A percentile compares a stretch with the other conserved stretches of the same genome.
These are phyloP conservation scores for Spodoptera exigua DNA, from an alignment of 2,888 invertebrate species.

Conservation along the genomic window DNA sequence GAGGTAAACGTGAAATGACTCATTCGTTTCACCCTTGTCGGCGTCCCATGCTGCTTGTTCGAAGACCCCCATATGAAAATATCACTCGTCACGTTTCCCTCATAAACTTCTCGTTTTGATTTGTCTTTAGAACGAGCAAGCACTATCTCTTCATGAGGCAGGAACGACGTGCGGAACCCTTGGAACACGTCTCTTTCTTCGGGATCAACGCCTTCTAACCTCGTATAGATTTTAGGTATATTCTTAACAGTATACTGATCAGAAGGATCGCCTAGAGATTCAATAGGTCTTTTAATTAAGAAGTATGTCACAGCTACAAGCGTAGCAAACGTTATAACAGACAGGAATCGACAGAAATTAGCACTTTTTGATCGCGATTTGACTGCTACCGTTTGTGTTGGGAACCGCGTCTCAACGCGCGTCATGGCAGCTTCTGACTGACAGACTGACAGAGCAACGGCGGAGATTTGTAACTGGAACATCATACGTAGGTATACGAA, in stretches of 20 bases:
- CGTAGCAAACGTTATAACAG: conserved; percentile 62
- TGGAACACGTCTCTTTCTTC: conserved; percentile 90
- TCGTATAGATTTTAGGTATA: conserved; percentile 78
- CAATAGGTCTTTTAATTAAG: conserved; percentile 66
- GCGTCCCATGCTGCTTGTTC: conserved; percentile 58
- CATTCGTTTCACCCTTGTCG: conserved; percentile 77
- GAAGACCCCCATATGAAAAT: conserved; percentile 71
- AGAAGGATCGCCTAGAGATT: conserved; percentile 75
- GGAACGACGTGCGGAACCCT: conserved; percentile 90
- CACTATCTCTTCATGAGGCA: conserved; percentile 87
- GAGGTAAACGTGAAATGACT: conserved; percentile 73
- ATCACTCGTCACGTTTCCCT: conserved; percentile 75
- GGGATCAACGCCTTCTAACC: conserved; percentile 80
- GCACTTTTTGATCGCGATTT: conserved; percentile 73
- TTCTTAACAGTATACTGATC: conserved; percentile 77
- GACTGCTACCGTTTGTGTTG: conserved; percentile 69
- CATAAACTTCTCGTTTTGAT: conserved; percentile 62
- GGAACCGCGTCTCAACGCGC: conserved; percentile 76
- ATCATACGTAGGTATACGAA: conserved; percentile 60
- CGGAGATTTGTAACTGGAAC: conserved; percentile 75
- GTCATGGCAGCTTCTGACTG: conserved; percentile 84
- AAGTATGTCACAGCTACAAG: conserved; percentile 70
- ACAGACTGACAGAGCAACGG: conserved; percentile 76
- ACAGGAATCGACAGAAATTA: conserved; percentile 71
- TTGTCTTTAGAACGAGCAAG: conserved; percentile 72